Evolutionary conservation across 2,888 invertebrate genomes (phyloP), one percentile per base, ranked within the genome.

Genomic region (Buathra laborator): DNA sequence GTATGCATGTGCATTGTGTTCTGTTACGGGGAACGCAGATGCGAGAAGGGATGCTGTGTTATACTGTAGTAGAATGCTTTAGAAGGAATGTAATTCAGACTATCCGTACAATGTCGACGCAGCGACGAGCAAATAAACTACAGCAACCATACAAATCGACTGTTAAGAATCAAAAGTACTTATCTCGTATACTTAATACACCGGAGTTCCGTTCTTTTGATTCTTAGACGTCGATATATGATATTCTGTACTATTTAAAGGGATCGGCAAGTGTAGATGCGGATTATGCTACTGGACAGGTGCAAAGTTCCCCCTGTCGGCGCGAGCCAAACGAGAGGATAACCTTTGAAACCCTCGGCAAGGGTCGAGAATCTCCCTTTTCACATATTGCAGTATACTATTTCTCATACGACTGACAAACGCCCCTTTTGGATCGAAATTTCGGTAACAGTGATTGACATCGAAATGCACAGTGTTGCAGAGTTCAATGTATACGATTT

Each of bases 321-420:
- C 72, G 10, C 19, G 29, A 24, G 5, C 78, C 62, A 53, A 74
- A 64, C 79, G 62, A 24, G 43, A 51, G 68, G 62, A 32, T 46
- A 44, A 62, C 51, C 79, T 74, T 74, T 75, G 74, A 75, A 62
- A 74, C 71, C 70, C 74, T 62, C 62, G 62, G 32, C 62, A 62
- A 32, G 29, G 32, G 32, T 7, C 29, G 37, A 37, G 37, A 5
- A 37, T 62, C 29, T 62, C 62, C 14, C 14, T 12, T 14, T 14
- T 14, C 32, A n/a, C 62, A 29, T 6, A 14, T 4, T 29, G 7
- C 59, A 59, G 12, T 29, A 24, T 24, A 29, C 29, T 19, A 59
- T 29, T 24, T 24, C 12, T 24, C 10, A 4, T 14, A 10, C 0
- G 9, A 59, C 56, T 53, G 16, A 2, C 16, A 5, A 24, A 59